Evolutionary conservation across 2,113 vertebrate genomes (phyloP), one percentile per base, ranked within the genome.

Genomic region (Tinamus guttatus): DNA sequence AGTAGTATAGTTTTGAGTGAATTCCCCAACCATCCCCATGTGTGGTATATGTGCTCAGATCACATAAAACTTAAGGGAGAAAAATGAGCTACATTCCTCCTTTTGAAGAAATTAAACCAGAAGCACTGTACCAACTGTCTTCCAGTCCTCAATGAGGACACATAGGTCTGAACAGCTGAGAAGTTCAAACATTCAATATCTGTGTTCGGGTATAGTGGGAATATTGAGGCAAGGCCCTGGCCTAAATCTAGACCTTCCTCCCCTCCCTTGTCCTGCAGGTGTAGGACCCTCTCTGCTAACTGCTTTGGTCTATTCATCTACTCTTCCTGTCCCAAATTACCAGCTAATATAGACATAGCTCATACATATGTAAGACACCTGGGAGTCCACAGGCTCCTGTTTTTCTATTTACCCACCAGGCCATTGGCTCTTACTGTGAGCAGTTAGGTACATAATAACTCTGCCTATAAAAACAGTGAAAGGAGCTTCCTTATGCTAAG

Each of bases 81-180:
- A 32, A 63, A 51, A 22, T 20, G 43, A 45, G 9, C 19, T 30
- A 2, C 27, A 4, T 34, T 81, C 19, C 6, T 59, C 5, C 16
- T 49, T 38, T n/a, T 36, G 36, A 63, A 25, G 54, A 45, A 9
- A 5, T n/a, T 30, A 51, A 62, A 45, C 12, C 49, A 51, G 62
- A 49, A 63, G 40, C 62, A 80, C 54, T 36, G 20, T 40, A 16
- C 14, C 20, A 17, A 1, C 0, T 0, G 1, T 27, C 28, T 40
- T 63, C 32, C 27, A 34, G 30, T 24, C 41, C 25, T 8, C 24
- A 21, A 2, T 5, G 28, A 34, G 40, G 36, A 8, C 30, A n/a
- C 7, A 12, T 56, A 36, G 9, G 38, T 78, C 56, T 69, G 81
- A 58, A 51, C 30, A 56, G 5, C 14, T 30, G 10, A 2, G 36